Base-by-base conservation (phyloP, 2,797 vertebrate genomes). In the Tauraco hartlaubi region DNA sequence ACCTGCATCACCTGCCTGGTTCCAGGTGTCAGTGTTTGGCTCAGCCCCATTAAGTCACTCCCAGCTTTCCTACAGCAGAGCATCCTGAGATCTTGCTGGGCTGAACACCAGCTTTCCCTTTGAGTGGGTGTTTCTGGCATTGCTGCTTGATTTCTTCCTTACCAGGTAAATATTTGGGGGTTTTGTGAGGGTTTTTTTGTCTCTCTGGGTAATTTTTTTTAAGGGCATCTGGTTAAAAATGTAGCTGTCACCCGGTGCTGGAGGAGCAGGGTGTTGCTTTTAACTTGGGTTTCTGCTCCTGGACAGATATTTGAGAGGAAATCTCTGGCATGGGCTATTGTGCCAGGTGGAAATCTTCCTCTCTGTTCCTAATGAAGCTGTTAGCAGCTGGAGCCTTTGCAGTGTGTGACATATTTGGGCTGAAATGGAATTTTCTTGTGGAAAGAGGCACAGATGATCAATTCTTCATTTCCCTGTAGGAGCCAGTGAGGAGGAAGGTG, bases 121-220 rank as follows among this genome's bases (percentile, higher is more conserved):
- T 3, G 52, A 35, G 25, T 1, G 0, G n/a, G 4, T 2, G 22
- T 2, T 80, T 17, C 48, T 90, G 64, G 5, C 17, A 5, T 23
- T 2, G 0, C 0, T 0, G 2, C 5, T 67, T 6, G 0, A 3
- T 20, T 68, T 7, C 4, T 49, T 39, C 44, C 59, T 41, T 26
- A 8, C 21, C 29, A 11, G 35, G 51, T 69, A n/a, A 88, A 58
- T 21, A 6, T 4, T 2, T 41, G n/a, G 37, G 39, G 17, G 2
- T 48, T 31, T 2, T 29, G 61, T 5, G 7, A 5, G 6, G 0
- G 9, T 79, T 59, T 11, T 79, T 59, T 54, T 31, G 8, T 21
- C 15, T 31, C 54, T 59, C 46, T 25, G 43, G 63, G 19, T 46
- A 33, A 26, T 51, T 55, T 77, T 55, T 77, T 39, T 59, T 48